Percentiles rank a stretch among this genome's conserved stretches.
These are phyloP conservation scores for Drosophila putrida DNA, from an alignment of 2,888 invertebrate species.

Conservation along the genomic window DNA sequence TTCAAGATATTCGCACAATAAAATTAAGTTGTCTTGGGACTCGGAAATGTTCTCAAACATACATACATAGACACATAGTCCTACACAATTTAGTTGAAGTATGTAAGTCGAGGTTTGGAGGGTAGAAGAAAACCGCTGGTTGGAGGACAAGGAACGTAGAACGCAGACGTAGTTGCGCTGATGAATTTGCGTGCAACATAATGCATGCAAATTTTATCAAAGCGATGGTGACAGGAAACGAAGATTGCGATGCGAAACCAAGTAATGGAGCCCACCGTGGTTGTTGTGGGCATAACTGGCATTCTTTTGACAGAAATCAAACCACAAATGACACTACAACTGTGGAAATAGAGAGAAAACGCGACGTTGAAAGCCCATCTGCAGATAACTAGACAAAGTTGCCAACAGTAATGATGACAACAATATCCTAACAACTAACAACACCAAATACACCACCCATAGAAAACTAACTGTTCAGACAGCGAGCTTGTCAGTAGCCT, in stretches of 20 bases:
- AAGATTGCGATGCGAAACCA: background rate
- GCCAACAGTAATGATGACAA: constrained; percentile 72
- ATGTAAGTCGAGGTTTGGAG: constrained; percentile 18
- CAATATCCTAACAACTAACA: constrained; percentile 40
- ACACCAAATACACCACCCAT: constrained; percentile 12
- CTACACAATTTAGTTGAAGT: constrained; percentile 15
- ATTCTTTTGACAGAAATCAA: constrained; percentile 55
- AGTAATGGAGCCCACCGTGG: background rate
- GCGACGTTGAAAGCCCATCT: constrained; percentile 19
- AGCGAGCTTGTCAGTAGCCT: constrained; percentile 47
- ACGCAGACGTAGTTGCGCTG: constrained; percentile 39
- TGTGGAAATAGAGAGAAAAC: constrained; percentile 51
- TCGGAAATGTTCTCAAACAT: background rate
- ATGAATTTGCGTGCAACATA: constrained; percentile 62
- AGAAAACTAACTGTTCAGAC: constrained; percentile 25
- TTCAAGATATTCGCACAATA: background rate
- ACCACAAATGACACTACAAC: constrained; percentile 73
- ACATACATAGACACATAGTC: background rate
- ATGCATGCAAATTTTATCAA: constrained; percentile 62
- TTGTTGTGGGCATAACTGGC: constrained; percentile 4
- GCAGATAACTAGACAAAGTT: constrained; percentile 51
- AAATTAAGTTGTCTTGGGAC: background rate
- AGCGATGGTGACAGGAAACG: constrained; percentile 22
- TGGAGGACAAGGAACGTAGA: background rate
- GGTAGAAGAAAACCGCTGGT: constrained; percentile 2